phyloP scores from a whole-genome alignment of 2,113 vertebrate species.

The Varanus salvator region DNA sequence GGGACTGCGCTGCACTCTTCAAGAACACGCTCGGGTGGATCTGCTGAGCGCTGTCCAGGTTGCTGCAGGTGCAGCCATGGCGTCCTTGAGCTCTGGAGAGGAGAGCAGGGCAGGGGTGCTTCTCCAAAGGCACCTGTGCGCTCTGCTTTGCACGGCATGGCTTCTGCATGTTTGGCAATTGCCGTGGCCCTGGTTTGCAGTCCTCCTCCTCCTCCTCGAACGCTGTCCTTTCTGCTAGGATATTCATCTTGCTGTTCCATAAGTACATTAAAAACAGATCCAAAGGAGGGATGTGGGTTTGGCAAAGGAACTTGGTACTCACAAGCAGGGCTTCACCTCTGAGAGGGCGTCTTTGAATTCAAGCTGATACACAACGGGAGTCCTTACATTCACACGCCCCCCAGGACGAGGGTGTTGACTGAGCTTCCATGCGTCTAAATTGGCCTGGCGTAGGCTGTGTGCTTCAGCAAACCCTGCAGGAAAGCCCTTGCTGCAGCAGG shows the following conservation, averaged over 20 bases:
- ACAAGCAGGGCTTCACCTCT: conserved; percentile 50
- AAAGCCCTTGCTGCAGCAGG: not conserved
- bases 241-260: not conserved
- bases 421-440: conserved; percentile 47
- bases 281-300: conserved; percentile 6
- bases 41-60: not conserved
- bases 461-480: not conserved
- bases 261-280: conserved; percentile 12
- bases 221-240: not conserved
- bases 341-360: conserved; percentile 19
- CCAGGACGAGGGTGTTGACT: conserved; percentile 23
- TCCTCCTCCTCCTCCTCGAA: not conserved
- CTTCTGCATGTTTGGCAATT: not conserved
- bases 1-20: not conserved
- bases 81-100: not conserved
- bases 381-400: conserved; percentile 47
- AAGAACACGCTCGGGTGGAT: not conserved
- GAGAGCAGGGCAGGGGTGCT: not conserved
- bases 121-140: not conserved
- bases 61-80: not conserved
- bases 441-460: not conserved
- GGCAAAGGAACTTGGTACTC: not conserved
- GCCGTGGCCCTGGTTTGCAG: not conserved
- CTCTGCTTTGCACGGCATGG: not conserved
- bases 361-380: conserved; percentile 20